Evolutionary conservation across 1,140 invertebrate species (phyloP), one percentile per base, ranked within the genome.

Genomic region (Drosophila prosaltans): DNA sequence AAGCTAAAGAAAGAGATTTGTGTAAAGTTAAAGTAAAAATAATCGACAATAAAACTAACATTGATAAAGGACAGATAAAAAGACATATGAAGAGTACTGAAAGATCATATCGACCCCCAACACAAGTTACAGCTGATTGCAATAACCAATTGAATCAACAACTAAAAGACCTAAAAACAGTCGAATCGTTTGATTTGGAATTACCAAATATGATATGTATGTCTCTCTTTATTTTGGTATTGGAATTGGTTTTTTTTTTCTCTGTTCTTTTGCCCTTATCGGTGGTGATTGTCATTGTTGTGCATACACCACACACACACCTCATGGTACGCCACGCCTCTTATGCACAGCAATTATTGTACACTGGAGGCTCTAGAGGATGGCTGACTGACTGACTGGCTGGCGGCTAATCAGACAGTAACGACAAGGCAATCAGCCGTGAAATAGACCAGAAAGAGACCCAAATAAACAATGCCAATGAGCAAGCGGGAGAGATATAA

Each of bases 371-470:
- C 41, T 43, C 41, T 43, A 43, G 41, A 55, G 55, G 28, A 30
- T 59, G 57, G n/a, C 43, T 45, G 43, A n/a, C 43, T 45, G 41
- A 45, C 45, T 48, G 16, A 16, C 16, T 16, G 16, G 16, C 16
- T 16, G 16, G 16, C 16, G 45, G 58, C 80, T 89, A 86, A 89
- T 86, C 83, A 78, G 80, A 60, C 78, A 78, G 57, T 69, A 58
- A 88, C 74, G 75, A 39, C 74, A 88, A 83, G 70, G 84, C 81
- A 88, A 89, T 88, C 84, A 88, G 89, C 72, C 84, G 85, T 88
- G 84, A 88, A 88, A 88, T 88, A 88, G 84, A 89, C 75, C 72
- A 79, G 36, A 73, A 65, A 60, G 43, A 60, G 45, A 24, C 11
- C 61, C 45, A 16, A 59, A 30, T 4, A 26, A 7, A 6, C 30